phyloP scores from a whole-genome alignment of 2,797 vertebrate species.

The Masticophis lateralis region DNA sequence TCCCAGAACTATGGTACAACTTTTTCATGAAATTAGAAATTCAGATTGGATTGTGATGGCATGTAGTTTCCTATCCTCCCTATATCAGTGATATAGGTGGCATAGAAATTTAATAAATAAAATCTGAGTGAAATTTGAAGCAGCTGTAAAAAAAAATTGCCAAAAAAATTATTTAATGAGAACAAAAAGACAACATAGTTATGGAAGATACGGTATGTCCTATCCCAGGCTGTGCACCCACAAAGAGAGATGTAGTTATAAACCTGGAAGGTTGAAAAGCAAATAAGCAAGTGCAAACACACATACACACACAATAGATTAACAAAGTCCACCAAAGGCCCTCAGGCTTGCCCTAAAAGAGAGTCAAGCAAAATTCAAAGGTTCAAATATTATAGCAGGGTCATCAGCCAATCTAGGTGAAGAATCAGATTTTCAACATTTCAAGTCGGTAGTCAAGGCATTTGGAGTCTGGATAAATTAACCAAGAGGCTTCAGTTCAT shows the following conservation, averaged over 20 bases:
- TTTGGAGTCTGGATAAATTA: not conserved
- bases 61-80: not conserved
- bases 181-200: not conserved
- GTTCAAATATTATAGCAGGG: not conserved
- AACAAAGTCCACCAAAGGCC: not conserved
- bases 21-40: not conserved
- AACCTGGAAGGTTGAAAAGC: not conserved
- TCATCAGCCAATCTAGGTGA: not conserved
- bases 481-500: not conserved
- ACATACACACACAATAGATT: not conserved
- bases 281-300: not conserved
- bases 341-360: not conserved
- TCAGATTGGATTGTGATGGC: not conserved
- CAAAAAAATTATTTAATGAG: not conserved
- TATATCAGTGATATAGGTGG: not conserved
- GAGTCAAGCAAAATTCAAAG: not conserved
- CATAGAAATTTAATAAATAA: not conserved
- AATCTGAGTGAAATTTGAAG: not conserved
- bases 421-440: not conserved
- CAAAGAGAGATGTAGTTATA: not conserved
- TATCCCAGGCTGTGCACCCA: not conserved
- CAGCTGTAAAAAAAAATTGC: not conserved
- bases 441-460: not conserved
- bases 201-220: not conserved
- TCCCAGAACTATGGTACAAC: not conserved